Base-by-base conservation (phyloP, 2,888 invertebrate genomes). In the Deroplatys truncata region DNA sequence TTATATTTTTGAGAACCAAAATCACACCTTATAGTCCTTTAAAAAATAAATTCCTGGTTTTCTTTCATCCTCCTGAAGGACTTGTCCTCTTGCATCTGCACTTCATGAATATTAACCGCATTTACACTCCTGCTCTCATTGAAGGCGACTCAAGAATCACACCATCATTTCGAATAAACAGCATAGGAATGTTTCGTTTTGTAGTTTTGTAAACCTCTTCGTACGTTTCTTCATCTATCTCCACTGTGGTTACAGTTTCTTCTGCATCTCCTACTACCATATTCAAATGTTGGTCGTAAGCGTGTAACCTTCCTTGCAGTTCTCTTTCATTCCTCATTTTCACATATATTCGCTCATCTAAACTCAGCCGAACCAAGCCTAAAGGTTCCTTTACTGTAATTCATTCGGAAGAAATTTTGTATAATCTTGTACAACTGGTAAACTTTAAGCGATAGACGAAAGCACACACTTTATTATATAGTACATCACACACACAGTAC, bases 311-410 rank as follows among this genome's bases (percentile, higher is more conserved):
- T 10, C 99, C 99, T 90, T 98, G 95, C n/a, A 99, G 95, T 94
- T 99, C 99, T 90, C 99, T 95, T 93, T 99, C 99, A 93, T 99
- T 99, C 89, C 99, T 96, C 99, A 99, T 99, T 95, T 99, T 99
- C 0, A 99, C 99, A 92, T 99, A 99, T 92, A 99, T 99, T 92
- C 98, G 96, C 93, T 99, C 99, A 94, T 99, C 99, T 92, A 99
- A 95, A 94, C 99, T 99, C 20, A 99, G 95, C 90, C 99, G 96
- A 91, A 99, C 98, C 88, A 99, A 95, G 94, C 99, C 99, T 85
- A 99, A 94, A 0, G 99, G 99, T 93, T 99, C 99, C 93, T 99
- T 99, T 0, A 99, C 98, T 88, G 98, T 97, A 93, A 98, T 97
- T 56, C n/a, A n/a, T n/a, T n/a, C n/a, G n/a, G n/a, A n/a, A n/a